Percentiles rank a stretch among this genome's conserved stretches.
Evolutionary conservation across 2,113 vertebrate species (phyloP).

Genomic region (Zosterops hypoxanthus): DNA sequence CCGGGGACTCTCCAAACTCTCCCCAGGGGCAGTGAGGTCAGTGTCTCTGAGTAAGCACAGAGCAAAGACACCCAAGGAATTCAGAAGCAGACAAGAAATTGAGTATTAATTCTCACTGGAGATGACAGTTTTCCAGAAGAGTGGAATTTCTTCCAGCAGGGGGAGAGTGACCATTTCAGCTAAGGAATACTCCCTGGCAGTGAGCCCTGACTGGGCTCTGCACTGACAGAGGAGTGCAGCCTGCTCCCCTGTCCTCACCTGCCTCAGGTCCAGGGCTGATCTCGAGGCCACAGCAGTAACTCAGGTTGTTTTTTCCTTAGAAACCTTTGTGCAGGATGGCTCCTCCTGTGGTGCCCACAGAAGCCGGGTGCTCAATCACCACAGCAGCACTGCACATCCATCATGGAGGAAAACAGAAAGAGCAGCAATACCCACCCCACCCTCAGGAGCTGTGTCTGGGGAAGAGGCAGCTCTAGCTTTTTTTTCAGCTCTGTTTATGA

Average conservation of each 20-base stretch:
- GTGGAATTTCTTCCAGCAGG: background rate
- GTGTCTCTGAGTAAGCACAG: background rate
- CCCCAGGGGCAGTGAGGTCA: background rate
- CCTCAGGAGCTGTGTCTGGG: background rate
- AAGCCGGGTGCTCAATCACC: background rate
- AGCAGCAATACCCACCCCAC: background rate
- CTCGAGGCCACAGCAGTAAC: background rate
- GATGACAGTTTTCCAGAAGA: background rate
- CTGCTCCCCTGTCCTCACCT: background rate
- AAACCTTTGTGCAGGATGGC: background rate
- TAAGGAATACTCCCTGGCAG: fast-evolving
- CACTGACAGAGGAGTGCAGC: background rate
- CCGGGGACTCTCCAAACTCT: background rate
- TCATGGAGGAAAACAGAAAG: background rate
- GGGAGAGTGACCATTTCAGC: background rate
- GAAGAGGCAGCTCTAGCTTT: background rate
- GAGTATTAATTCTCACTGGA: background rate
- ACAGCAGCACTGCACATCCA: background rate
- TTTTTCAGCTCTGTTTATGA: fast-evolving
- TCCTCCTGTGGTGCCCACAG: background rate
- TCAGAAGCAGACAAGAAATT: background rate
- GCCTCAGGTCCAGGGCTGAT: background rate
- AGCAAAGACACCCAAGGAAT: background rate
- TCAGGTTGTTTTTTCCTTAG: fast-evolving
- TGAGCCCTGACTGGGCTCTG: background rate